These are phyloP conservation scores for Zaprionus obscuricornis DNA, from an alignment of 2,888 invertebrate genomes.

Conservation along the genomic window DNA sequence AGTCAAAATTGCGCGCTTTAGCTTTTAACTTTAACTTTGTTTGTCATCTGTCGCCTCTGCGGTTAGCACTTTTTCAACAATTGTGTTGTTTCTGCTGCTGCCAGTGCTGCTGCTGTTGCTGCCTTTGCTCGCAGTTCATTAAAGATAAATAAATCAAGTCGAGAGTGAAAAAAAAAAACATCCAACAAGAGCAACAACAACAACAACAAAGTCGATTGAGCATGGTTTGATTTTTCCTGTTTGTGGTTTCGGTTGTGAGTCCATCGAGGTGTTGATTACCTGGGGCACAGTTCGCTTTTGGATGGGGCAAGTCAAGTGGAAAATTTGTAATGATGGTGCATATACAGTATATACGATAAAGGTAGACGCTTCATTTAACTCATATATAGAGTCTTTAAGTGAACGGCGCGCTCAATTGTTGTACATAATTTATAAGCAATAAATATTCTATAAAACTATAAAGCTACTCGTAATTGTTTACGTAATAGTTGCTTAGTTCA, in stretches of 20 bases:
- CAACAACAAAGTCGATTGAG: slow-evolving; percentile 17
- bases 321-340: background rate
- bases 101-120: slow-evolving; percentile 11
- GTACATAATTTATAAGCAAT: too few relatives aligned
- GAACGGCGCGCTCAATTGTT: too few relatives aligned
- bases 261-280: slow-evolving; percentile 34
- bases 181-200: slow-evolving; percentile 1
- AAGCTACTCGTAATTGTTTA: too few relatives aligned
- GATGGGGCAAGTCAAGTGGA: slow-evolving; percentile 7
- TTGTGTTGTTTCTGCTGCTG: background rate
- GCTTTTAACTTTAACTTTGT: slow-evolving; percentile 57
- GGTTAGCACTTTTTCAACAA: slow-evolving; percentile 21
- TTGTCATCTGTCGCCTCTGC: slow-evolving; percentile 50
- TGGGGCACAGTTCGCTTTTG: background rate
- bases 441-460: too few relatives aligned
- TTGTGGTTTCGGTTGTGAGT: background rate
- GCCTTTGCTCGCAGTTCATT: slow-evolving; percentile 40
- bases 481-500: too few relatives aligned
- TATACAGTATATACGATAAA: background rate
- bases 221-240: slow-evolving; percentile 22
- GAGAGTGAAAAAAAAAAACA: slow-evolving; percentile 18
- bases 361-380: too few relatives aligned
- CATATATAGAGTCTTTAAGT: too few relatives aligned
- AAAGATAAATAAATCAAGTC: slow-evolving; percentile 50
- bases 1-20: slow-evolving; percentile 30